Evolutionary conservation across 2,113 vertebrate species (phyloP).

Genomic region (Piaya cayana): DNA sequence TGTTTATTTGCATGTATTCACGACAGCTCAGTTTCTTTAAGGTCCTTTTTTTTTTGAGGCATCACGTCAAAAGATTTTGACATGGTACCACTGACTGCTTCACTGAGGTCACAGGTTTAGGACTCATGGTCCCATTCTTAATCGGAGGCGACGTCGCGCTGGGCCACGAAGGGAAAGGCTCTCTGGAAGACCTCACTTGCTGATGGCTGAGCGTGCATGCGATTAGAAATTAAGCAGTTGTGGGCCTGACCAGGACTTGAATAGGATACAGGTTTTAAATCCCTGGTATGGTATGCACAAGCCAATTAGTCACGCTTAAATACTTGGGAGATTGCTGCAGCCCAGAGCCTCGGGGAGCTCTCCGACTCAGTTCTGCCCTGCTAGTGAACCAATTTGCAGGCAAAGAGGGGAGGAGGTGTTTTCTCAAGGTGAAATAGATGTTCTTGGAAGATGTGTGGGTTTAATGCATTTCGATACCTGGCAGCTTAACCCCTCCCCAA

Average conservation of each 20-base stretch:
- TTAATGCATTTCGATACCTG: neutral
- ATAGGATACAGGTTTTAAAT: neutral
- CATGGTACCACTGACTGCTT: neutral
- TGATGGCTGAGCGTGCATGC: neutral
- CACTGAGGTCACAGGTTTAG: neutral
- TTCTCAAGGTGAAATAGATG: constrained; percentile 14
- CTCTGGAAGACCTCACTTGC: neutral
- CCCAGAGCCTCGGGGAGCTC: fast-evolving
- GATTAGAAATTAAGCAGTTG: neutral
- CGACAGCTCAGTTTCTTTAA: neutral
- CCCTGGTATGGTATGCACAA: neutral
- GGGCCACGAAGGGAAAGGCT: neutral
- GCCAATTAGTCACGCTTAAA: constrained; percentile 1
- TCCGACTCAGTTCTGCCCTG: neutral
- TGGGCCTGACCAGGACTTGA: neutral
- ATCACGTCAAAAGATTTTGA: neutral
- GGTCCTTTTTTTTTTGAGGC: neutral
- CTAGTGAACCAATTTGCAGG: neutral
- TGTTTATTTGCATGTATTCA: neutral
- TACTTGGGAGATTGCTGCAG: neutral
- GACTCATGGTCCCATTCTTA: neutral
- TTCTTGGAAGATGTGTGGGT: neutral
- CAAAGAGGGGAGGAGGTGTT: neutral
- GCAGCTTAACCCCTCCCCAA: neutral
- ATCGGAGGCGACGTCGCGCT: neutral